Base-by-base conservation (phyloP, 2,888 invertebrate genomes). In the Odontomyia ornata region DNA sequence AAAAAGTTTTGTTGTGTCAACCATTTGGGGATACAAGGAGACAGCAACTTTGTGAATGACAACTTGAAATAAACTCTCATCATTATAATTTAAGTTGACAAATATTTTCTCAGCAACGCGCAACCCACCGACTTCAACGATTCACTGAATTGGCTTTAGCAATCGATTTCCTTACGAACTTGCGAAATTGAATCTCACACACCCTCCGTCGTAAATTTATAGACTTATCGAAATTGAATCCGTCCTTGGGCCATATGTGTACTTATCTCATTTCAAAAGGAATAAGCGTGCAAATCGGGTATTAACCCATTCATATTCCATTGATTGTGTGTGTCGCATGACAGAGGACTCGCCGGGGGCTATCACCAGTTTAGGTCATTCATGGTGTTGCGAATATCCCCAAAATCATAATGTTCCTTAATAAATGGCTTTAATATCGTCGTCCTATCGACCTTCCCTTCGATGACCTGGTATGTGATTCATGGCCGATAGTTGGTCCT, bases 391-490 rank as follows among this genome's bases (percentile, higher is more conserved):
- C 57, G 60, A 57, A 36, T 60, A 73, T 60, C 36, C 57, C 60
- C 69, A 25, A 57, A 73, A 36, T 73, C 60, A 57, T 57, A 73
- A 73, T 73, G 57, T 60, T 27, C 21, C 43, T 23, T 73, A 57
- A 73, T 73, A 73, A 60, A 73, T 73, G 60, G 60, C 73, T 60
- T 73, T 73, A 57, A 60, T 60, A 73, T 73, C 73, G 25, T 73
- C 73, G 25, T 73, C 43, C 73, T 21, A 28, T 60, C 36, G 43
- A 0, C 30, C 23, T 28, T 30, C 21, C 15, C 43, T 28, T 27
- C 30, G 57, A 73, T 60, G 60, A 43, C 43, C 73, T 60, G 25
- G n/a, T 23, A 21, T 0, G 36, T 73, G 73, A 73, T 73, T 73
- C 73, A 73, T 73, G 36, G 72, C 27, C 18, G n/a, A 5, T 27